Evolutionary conservation across 2,113 vertebrate genomes (phyloP).

Genomic region (Oryzias javanicus): DNA sequence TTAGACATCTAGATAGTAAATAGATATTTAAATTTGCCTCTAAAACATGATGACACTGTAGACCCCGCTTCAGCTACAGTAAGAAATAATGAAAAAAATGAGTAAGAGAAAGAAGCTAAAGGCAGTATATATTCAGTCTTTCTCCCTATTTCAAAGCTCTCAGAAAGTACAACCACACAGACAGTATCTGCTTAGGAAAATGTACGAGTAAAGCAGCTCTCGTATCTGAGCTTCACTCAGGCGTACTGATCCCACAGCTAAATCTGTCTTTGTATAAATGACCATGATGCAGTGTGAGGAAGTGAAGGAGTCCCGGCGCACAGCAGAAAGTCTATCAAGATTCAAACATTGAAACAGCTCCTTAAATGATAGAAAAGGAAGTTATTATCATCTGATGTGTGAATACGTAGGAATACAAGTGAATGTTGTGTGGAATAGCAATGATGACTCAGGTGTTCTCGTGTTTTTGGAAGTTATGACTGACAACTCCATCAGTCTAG

Average conservation of each 20-base stretch:
- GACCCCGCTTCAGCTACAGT: too few relatives aligned
- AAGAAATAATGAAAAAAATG: too few relatives aligned
- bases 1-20: too few relatives aligned
- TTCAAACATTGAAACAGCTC: neutral
- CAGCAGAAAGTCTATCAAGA: constrained; percentile 39
- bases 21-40: too few relatives aligned
- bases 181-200: constrained; percentile 31
- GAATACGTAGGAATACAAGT: too few relatives aligned
- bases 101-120: neutral
- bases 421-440: too few relatives aligned
- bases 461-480: neutral
- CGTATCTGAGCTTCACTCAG: constrained; percentile 39
- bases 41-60: too few relatives aligned
- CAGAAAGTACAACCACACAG: constrained; percentile 1
- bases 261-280: constrained; percentile 58
- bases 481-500: constrained; percentile 10
- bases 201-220: constrained; percentile 12
- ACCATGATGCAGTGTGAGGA: constrained; percentile 50
- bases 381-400: too few relatives aligned
- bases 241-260: constrained; percentile 49
- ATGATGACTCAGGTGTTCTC: too few relatives aligned
- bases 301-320: constrained; percentile 45
- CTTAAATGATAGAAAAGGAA: too few relatives aligned
- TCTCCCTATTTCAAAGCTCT: neutral
- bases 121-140: neutral